phyloP scores from a whole-genome alignment of 1,140 invertebrate species.

The Telenomus remus region DNA sequence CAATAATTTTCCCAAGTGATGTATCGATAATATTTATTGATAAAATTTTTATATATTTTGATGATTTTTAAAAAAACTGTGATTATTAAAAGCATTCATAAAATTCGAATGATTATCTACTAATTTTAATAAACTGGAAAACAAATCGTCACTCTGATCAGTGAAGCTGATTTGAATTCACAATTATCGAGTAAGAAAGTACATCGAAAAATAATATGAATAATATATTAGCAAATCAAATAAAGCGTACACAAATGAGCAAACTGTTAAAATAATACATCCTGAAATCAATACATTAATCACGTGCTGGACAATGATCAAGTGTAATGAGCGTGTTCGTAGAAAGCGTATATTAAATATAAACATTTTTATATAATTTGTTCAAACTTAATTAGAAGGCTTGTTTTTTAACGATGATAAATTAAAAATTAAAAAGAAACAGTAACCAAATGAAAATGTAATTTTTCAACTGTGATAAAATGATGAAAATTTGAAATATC shows the following conservation, averaged over 20 bases:
- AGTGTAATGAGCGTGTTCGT: slow-evolving; percentile 27
- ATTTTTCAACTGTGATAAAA: not conserved
- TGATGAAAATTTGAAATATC: not conserved
- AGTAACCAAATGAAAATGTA: too few species aligned
- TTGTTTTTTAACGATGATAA: too few species aligned
- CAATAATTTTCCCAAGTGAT: slow-evolving; percentile 13
- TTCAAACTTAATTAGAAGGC: too few species aligned
- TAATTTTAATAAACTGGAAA: too few species aligned
- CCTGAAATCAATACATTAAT: slow-evolving; percentile 29
- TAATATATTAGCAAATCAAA: slow-evolving; percentile 24
- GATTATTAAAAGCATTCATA: too few species aligned
- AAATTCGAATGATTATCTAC: too few species aligned
- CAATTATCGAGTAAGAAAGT: not conserved
- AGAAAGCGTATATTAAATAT: slow-evolving; percentile 25
- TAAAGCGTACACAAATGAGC: slow-evolving; percentile 27
- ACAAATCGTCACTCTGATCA: too few species aligned
- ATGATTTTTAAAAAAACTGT: too few species aligned
- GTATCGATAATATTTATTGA: not conserved
- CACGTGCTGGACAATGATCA: slow-evolving; percentile 38
- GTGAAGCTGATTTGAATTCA: too few species aligned
- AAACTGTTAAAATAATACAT: slow-evolving; percentile 29
- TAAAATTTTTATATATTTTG: not conserved
- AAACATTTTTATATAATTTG: too few species aligned
- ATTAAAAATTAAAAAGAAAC: too few species aligned
- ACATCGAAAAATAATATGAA: slow-evolving; percentile 27